These are phyloP conservation scores for Minunthozetes semirufus DNA, from an alignment of 2,888 invertebrate genomes.

Conservation along the genomic window DNA sequence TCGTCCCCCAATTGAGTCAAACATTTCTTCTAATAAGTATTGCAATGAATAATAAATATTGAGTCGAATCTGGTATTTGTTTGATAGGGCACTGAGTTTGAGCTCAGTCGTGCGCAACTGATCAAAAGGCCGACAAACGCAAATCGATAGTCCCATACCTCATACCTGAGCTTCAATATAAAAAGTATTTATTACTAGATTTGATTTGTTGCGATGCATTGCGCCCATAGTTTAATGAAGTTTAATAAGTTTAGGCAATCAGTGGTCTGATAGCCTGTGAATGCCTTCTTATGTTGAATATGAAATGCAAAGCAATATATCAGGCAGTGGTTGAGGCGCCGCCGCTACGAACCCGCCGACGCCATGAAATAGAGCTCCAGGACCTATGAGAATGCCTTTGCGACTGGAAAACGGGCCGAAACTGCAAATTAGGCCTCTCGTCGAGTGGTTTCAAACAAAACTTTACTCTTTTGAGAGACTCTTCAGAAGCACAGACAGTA, in stretches of 20 bases:
- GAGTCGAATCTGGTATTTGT: neutral
- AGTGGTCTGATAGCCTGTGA: neutral
- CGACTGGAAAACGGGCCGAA: slow-evolving; percentile 20
- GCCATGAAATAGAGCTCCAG: slow-evolving; percentile 31
- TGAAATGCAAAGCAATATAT: slow-evolving; percentile 26
- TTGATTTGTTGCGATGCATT: slow-evolving; percentile 28
- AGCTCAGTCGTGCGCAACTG: too few relatives aligned
- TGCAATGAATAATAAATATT: too few relatives aligned
- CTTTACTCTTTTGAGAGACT: neutral
- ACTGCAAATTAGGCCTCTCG: slow-evolving; percentile 26
- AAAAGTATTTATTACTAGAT: slow-evolving; percentile 10
- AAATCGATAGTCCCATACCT: neutral
- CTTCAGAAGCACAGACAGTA: neutral
- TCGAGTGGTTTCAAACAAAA: slow-evolving; percentile 17
- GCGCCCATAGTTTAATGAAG: slow-evolving; percentile 25
- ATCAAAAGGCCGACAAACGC: slow-evolving; percentile 3
- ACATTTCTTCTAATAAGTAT: neutral
- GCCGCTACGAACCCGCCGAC: slow-evolving; percentile 27
- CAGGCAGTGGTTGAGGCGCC: slow-evolving; percentile 31
- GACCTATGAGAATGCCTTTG: neutral
- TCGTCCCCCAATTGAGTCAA: neutral
- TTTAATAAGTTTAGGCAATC: slow-evolving; percentile 27
- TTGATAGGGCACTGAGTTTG: neutral
- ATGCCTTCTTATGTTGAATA: slow-evolving; percentile 16
- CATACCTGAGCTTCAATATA: neutral